These are phyloP conservation scores for Anthoscopus minutus DNA, from an alignment of 2,113 vertebrate genomes.

Conservation along the genomic window DNA sequence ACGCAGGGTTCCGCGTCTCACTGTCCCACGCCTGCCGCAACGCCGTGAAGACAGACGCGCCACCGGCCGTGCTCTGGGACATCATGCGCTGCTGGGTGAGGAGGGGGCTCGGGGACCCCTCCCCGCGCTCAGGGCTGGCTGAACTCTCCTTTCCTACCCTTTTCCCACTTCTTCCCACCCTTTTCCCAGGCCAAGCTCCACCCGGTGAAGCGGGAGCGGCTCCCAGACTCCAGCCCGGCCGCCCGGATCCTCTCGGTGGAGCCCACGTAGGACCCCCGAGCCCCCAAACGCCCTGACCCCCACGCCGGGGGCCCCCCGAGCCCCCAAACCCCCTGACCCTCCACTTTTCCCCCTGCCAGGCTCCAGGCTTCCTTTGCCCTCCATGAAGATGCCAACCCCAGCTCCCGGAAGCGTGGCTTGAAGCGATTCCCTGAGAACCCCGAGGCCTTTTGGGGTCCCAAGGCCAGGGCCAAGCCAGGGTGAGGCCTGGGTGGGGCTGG, in stretches of 20 bases:
- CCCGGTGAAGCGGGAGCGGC: conserved; percentile 83
- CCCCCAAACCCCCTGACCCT: not conserved
- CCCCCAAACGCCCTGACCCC: not conserved
- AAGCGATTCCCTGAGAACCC: conserved; percentile 91
- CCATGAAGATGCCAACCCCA: conserved; percentile 87
- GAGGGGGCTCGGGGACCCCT: not conserved
- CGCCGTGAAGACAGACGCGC: conserved; percentile 82
- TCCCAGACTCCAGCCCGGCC: conserved; percentile 79
- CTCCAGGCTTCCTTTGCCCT: conserved; percentile 83
- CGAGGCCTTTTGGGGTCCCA: conserved; percentile 89
- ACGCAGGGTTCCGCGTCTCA: conserved; percentile 85
- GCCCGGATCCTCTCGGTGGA: conserved; percentile 80
- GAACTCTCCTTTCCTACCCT: not conserved
- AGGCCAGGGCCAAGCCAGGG: conserved; percentile 82
- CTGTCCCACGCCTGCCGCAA: conserved; percentile 90
- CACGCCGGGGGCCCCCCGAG: too few species aligned
- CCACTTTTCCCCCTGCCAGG: conserved; percentile 1
- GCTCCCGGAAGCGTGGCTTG: conserved; percentile 82
- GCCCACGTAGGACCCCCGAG: conserved; percentile 67
- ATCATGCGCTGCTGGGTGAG: conserved; percentile 93
- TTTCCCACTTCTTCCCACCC: not conserved
- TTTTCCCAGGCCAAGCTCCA: conserved; percentile 77
- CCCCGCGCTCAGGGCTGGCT: not conserved
- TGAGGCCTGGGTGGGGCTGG: not conserved
- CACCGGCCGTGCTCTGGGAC: conserved; percentile 80